phyloP scores from a whole-genome alignment of 1,140 invertebrate species.

The Acromyrmex heyeri region DNA sequence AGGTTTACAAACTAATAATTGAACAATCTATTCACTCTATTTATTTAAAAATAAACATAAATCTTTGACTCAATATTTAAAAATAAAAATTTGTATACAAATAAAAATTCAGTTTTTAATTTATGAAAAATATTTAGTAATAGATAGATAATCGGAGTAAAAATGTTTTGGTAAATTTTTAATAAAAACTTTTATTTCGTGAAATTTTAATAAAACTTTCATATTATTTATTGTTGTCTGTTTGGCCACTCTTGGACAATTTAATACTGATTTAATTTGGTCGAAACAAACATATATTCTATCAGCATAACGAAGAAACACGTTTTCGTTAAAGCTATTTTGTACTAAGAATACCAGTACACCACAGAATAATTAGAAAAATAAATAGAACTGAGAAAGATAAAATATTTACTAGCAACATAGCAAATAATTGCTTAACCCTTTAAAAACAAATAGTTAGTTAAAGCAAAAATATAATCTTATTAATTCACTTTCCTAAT shows the following conservation, averaged over 20 bases:
- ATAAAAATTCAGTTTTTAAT: not conserved
- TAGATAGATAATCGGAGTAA: not conserved
- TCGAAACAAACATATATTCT: not conserved
- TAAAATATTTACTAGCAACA: not conserved
- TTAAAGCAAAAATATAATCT: not conserved
- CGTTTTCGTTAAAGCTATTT: not conserved
- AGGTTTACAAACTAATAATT: conserved; percentile 3
- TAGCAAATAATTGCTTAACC: not conserved
- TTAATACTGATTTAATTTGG: conserved; percentile 31
- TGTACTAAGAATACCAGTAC: not conserved
- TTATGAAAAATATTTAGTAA: not conserved
- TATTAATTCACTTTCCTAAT: not conserved
- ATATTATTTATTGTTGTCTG: not conserved
- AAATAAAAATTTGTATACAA: not conserved
- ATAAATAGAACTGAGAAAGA: not conserved
- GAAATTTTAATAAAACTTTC: not conserved
- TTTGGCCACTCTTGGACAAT: not conserved
- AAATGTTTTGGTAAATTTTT: not conserved
- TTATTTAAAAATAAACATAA: not conserved
- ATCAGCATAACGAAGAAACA: not conserved
- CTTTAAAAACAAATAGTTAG: not conserved
- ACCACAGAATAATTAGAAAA: not conserved
- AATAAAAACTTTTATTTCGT: not conserved
- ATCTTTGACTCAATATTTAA: not conserved
- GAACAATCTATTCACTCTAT: not conserved